Evolutionary conservation across 2,113 vertebrate genomes (phyloP), one percentile per base, ranked within the genome.

Genomic region (Monarcha castaneiventris): DNA sequence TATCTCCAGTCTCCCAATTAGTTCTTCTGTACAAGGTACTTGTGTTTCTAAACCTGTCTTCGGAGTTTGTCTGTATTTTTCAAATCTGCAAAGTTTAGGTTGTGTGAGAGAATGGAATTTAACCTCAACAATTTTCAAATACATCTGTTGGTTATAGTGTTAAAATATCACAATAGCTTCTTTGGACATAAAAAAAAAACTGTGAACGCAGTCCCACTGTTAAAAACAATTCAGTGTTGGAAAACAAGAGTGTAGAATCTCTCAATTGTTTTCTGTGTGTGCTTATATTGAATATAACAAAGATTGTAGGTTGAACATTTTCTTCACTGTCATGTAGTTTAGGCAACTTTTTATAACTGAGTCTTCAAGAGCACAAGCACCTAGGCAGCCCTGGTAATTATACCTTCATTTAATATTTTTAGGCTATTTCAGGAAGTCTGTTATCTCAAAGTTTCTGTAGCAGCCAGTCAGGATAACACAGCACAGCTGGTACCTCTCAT

Each of bases 121-220:
- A 29, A 63, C 29, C 4, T n/a, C 19, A 58, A 26, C 3, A 44
- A 6, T 67, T 62, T 92, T 37, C 21, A 37, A 49, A 63, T 33
- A 15, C 4, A 10, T 32, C 11, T 52, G 7, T 32, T 44, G 6
- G 27, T 44, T 59, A 35, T 15, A 56, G 30, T 37, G n/a, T 61
- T 52, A 73, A 69, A 69, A 71, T 23, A 62, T 25, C 16, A 59
- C 18, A 58, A 12, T 22, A 68, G 26, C 3, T 15, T 58, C 25
- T 69, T 54, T 55, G 3, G 8, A 63, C 22, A 16, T 30, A 7
- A 13, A 43, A 0, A 43, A 0, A 2, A 56, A 61, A 32, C 11
- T 35, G 7, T 68, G 32, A 71, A 33, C 43, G 48, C 5, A 35
- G 22, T 22, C 32, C 29, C 25, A 33, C 5, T 21, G 2, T 29